Evolutionary conservation across 2,113 vertebrate species (phyloP).

Genomic region (Larimichthys crocea): DNA sequence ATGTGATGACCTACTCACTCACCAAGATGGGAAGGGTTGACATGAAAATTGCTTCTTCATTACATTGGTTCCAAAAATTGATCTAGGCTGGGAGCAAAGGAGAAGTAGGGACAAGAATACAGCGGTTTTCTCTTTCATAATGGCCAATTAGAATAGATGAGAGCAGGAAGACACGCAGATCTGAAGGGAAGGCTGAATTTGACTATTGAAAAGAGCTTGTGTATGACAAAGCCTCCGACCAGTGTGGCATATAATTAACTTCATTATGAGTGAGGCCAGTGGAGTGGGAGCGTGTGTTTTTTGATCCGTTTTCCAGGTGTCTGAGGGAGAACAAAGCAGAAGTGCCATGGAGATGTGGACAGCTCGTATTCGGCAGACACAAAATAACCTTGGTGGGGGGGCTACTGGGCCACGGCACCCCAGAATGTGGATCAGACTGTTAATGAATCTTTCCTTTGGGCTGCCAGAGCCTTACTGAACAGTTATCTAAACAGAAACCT

Average conservation of each 20-base stretch:
- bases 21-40: conserved; percentile 60
- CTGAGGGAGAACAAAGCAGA: conserved; percentile 70
- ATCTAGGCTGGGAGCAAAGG: conserved; percentile 46
- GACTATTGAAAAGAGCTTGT: conserved; percentile 63
- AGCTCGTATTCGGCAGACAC: conserved; percentile 17
- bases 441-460: conserved; percentile 26
- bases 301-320: conserved; percentile 74
- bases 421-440: conserved; percentile 6
- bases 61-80: conserved; percentile 64
- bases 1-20: conserved; percentile 66
- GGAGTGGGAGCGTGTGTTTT: conserved; percentile 57
- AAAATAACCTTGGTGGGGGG: conserved; percentile 33
- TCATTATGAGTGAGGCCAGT: conserved; percentile 72
- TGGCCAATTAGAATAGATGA: conserved; percentile 67
- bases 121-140: conserved; percentile 61
- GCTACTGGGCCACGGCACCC: background rate
- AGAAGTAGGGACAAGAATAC: conserved; percentile 33
- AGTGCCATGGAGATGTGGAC: conserved; percentile 20
- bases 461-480: background rate
- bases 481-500: background rate
- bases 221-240: conserved; percentile 73
- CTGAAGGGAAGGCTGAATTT: conserved; percentile 56
- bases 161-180: conserved; percentile 54
- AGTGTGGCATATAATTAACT: conserved; percentile 76
- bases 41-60: conserved; percentile 73